Percentiles rank a stretch among this genome's conserved stretches.
These are phyloP conservation scores for Morus bassanus DNA, from an alignment of 2,797 vertebrate genomes.

Conservation along the genomic window DNA sequence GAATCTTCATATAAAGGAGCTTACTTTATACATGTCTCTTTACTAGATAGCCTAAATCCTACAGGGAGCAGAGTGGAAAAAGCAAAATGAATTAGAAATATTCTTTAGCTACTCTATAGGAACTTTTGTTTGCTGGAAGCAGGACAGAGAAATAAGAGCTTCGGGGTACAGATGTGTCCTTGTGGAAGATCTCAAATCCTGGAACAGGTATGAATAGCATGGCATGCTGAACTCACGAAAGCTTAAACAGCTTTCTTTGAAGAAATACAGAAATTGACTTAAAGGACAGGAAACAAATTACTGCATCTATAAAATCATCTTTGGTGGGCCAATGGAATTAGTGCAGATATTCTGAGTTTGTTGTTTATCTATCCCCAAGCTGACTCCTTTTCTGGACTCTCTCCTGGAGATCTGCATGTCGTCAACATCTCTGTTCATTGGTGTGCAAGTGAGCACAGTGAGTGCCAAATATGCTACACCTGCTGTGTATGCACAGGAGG, in stretches of 20 bases:
- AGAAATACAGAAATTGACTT: neutral
- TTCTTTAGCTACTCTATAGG: neutral
- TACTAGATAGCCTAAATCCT: neutral
- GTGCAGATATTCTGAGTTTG: neutral
- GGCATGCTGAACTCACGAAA: neutral
- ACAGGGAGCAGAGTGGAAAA: neutral
- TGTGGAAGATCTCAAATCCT: neutral
- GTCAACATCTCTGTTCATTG: neutral
- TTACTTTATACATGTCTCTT: neutral
- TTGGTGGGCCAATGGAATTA: neutral
- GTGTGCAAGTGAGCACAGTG: neutral
- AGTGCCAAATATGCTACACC: neutral
- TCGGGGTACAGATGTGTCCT: neutral
- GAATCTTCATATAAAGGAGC: neutral
- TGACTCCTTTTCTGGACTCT: neutral
- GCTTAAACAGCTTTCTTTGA: neutral
- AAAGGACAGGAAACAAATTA: neutral
- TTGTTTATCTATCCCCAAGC: neutral
- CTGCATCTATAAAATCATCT: neutral
- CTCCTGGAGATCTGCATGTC: neutral
- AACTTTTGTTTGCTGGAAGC: neutral
- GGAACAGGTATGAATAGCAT: neutral
- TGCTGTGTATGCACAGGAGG: neutral
- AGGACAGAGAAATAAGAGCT: neutral
- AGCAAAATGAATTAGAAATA: neutral